Evolutionary conservation across 2,797 vertebrate species (phyloP).

Genomic region (Dryobates pubescens): DNA sequence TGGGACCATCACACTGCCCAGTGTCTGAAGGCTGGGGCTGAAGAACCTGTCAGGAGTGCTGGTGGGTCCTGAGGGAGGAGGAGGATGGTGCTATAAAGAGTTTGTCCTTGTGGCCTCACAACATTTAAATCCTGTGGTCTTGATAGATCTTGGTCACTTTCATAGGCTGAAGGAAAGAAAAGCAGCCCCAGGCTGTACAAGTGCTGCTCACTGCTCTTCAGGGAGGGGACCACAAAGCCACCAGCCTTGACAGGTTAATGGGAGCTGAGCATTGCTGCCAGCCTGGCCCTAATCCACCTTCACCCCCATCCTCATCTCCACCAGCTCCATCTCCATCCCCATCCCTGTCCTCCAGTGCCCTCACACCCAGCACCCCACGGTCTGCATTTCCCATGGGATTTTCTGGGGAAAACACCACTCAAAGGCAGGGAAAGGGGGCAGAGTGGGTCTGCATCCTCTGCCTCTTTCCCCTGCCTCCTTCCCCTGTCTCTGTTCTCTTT

Average conservation of each 20-base stretch:
- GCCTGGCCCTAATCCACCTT: neutral
- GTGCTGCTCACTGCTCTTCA: neutral
- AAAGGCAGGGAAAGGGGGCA: neutral
- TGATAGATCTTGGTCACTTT: neutral
- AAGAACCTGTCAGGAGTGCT: accelerated
- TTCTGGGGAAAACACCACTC: neutral
- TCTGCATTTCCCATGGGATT: accelerated
- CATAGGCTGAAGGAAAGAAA: conserved; percentile 11
- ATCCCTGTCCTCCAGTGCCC: neutral
- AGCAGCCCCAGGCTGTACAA: neutral
- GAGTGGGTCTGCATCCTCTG: neutral
- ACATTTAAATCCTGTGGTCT: neutral
- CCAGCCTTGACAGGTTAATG: accelerated
- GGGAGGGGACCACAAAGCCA: neutral
- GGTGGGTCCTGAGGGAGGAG: neutral
- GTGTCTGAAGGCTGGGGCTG: neutral
- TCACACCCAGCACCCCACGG: accelerated
- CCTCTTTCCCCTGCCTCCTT: neutral
- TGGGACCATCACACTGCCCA: accelerated
- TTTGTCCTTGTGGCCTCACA: neutral
- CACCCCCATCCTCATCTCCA: neutral
- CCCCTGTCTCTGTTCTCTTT: neutral
- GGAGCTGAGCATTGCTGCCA: neutral
- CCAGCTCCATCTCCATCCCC: neutral
- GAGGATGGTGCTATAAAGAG: neutral